A percentile compares a stretch with the other conserved stretches of the same genome.
phyloP scores from a whole-genome alignment of 2,797 vertebrate species.

The Pseudotriccus pelzelni region DNA sequence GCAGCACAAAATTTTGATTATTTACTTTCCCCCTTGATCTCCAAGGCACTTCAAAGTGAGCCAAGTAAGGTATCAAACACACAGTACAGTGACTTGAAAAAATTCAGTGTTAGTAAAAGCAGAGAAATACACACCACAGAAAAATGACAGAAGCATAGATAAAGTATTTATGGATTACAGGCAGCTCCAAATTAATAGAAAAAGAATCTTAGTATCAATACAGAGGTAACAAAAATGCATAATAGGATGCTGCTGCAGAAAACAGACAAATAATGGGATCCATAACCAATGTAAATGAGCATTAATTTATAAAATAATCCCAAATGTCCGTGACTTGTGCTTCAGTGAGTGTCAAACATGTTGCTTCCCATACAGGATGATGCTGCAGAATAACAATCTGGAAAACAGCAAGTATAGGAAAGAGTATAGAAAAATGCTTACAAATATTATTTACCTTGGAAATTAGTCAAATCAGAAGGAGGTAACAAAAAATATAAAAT shows the following conservation, averaged over 20 bases:
- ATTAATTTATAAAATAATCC: background rate
- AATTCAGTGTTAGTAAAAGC: background rate
- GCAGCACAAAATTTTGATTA: background rate
- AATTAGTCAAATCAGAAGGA: background rate
- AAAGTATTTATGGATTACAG: background rate
- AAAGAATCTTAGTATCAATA: background rate
- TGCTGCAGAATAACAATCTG: background rate
- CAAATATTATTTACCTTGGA: background rate
- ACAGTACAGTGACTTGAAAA: background rate
- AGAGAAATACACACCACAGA: background rate
- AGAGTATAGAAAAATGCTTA: background rate
- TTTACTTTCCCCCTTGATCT: background rate
- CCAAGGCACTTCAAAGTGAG: background rate
- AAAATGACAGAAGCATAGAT: background rate
- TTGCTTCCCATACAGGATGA: background rate
- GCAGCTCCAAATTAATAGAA: background rate
- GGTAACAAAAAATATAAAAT: background rate
- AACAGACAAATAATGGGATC: background rate
- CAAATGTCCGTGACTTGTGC: background rate
- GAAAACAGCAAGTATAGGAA: background rate
- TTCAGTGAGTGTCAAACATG: background rate
- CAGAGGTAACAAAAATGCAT: background rate
- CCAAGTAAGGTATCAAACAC: background rate
- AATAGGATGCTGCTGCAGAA: background rate
- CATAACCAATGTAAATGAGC: background rate